Evolutionary conservation across 2,888 invertebrate genomes (phyloP).

Genomic region (Drosophila pegasa): DNA sequence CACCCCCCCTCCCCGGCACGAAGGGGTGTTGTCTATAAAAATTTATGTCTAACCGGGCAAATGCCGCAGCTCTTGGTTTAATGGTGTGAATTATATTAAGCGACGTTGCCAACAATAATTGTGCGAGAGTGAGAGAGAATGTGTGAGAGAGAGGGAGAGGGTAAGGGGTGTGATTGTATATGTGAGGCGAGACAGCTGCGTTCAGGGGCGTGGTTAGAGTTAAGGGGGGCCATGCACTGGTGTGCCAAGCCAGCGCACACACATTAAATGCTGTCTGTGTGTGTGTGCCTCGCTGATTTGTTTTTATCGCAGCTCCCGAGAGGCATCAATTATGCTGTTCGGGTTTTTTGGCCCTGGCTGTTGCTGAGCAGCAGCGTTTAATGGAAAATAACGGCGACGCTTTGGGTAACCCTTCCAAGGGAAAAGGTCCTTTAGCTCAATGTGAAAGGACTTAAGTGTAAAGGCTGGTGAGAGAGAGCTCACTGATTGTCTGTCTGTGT

Average conservation of each 20-base stretch:
- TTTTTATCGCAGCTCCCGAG: slow-evolving; percentile 79
- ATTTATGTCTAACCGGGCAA: slow-evolving; percentile 76
- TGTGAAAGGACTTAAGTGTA: slow-evolving; percentile 6
- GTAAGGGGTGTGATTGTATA: slow-evolving; percentile 12
- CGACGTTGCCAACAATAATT: slow-evolving; percentile 46
- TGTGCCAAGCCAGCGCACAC: slow-evolving; percentile 23
- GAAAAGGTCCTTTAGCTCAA: slow-evolving; percentile 20
- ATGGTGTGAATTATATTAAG: slow-evolving; percentile 80
- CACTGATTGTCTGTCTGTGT: slow-evolving; percentile 1
- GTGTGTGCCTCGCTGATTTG: slow-evolving; percentile 70
- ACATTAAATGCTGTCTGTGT: slow-evolving; percentile 35
- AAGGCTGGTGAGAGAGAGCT: background rate
- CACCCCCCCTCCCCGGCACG: background rate
- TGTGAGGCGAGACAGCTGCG: slow-evolving; percentile 55
- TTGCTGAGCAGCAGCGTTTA: slow-evolving; percentile 47
- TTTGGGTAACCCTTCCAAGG: slow-evolving; percentile 28
- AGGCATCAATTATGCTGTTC: slow-evolving; percentile 76
- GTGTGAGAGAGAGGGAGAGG: background rate
- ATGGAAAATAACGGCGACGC: slow-evolving; percentile 60
- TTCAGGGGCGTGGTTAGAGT: slow-evolving; percentile 33
- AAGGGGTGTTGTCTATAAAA: slow-evolving; percentile 77
- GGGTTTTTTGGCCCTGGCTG: slow-evolving; percentile 22
- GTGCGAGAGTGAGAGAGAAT: slow-evolving; percentile 11
- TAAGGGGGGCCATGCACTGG: slow-evolving; percentile 18
- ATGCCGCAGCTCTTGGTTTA: slow-evolving; percentile 78